Base-by-base conservation (phyloP, 2,888 invertebrate genomes). In the Enchytraeus crypticus region DNA sequence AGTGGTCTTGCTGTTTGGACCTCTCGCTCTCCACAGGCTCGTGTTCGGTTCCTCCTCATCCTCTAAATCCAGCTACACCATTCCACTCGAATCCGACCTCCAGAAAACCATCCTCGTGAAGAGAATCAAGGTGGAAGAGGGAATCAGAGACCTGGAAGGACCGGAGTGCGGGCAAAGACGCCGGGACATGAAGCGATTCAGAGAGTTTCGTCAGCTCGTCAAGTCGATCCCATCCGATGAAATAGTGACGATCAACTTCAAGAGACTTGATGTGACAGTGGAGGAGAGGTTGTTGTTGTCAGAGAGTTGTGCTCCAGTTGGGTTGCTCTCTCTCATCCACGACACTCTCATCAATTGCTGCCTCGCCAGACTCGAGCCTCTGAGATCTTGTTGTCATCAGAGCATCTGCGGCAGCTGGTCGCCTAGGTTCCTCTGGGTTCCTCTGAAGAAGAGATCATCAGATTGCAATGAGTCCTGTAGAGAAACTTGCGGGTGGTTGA, bases 1-100 rank as follows among this genome's bases (percentile, higher is more conserved):
- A 5, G n/a, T 70, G 43, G 66, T 75, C 51, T 71, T 77, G 54
- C 69, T 75, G 51, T 72, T 74, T 55, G 70, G 72, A 43, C 77
- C 76, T 1, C 63, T 73, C 45, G 63, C 74, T n/a, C 63, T 77
- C 3, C 74, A 75, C 1, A 60, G 67, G 29, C 67, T 70, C 47
- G 69, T 74, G 66, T 76, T 74, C 64, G 38, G 18, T 11, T 72
- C 69, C 21, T 72, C 72, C 5, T 69, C 73, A 0, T 73, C 75
- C 51, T 69, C 71, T 45, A 72, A 73, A 8, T 68, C 73, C 0
- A 74, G 74, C 58, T 77, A 77, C 60, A 58, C 57, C 18, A 51
- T 66, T 18, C 33, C 27, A 1, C 54, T 51, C 23, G 62, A 62
- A 46, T 59, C 63, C n/a, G 53, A 56, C 5, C 51, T 68, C 53